Conservation (phyloP, 2,888 invertebrate species). For the Drosophila merina region DNA sequence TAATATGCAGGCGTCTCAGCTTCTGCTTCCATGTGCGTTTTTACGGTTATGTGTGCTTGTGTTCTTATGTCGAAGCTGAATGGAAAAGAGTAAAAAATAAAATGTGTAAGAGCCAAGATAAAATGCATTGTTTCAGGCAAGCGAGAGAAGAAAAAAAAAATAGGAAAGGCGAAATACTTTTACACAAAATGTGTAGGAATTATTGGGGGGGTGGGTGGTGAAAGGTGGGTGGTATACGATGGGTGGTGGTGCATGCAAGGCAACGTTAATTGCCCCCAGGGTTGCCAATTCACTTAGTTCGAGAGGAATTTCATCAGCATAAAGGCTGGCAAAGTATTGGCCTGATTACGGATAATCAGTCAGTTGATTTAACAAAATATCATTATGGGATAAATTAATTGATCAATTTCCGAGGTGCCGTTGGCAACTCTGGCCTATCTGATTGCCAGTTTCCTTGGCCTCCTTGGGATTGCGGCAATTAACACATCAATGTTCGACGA, state of each 20-base stretch:
- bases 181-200: slow-evolving; percentile 45
- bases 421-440: slow-evolving; percentile 35
- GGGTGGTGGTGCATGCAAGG: slow-evolving; percentile 18
- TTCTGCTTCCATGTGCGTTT: slow-evolving; percentile 38
- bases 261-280: slow-evolving; percentile 38
- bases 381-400: neutral
- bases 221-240: neutral
- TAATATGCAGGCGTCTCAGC: slow-evolving; percentile 35
- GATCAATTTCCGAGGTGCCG: neutral
- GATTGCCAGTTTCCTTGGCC: slow-evolving; percentile 43
- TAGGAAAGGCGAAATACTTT: slow-evolving; percentile 42
- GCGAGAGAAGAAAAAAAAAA: slow-evolving; percentile 21
- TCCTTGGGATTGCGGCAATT: slow-evolving; percentile 46
- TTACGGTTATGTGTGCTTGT: slow-evolving; percentile 33
- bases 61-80: slow-evolving; percentile 64
- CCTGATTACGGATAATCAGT: neutral
- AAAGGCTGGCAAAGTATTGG: neutral
- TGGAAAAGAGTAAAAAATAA: slow-evolving; percentile 62
- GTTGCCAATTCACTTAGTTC: slow-evolving; percentile 52
- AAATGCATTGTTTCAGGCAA: slow-evolving; percentile 70
- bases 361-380: neutral
- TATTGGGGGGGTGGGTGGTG: slow-evolving; percentile 17
- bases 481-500: slow-evolving; percentile 33
- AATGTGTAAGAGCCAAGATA: slow-evolving; percentile 74
- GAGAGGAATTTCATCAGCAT: neutral